These are phyloP conservation scores for Corydoras maculifer DNA, from an alignment of 2,113 vertebrate genomes.

Conservation along the genomic window DNA sequence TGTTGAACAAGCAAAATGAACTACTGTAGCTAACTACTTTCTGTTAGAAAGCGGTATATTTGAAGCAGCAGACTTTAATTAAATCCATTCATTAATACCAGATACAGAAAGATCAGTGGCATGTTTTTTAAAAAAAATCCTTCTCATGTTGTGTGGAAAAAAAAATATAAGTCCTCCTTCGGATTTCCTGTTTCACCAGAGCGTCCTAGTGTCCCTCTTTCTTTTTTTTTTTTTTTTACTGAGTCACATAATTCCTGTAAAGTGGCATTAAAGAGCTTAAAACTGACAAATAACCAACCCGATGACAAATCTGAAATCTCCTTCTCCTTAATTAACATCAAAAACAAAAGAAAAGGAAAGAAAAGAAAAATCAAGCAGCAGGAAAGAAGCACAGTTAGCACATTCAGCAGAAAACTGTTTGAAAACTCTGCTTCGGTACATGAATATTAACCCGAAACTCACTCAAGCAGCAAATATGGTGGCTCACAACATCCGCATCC, in stretches of 20 bases:
- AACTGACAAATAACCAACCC: constrained; percentile 5
- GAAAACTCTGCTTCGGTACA: constrained; percentile 43
- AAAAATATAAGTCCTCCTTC: constrained; percentile 27
- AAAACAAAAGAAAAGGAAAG: no score
- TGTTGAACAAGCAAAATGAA: constrained; percentile 51
- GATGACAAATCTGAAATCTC: not conserved
- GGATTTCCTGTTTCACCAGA: constrained; percentile 16
- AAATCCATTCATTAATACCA: constrained; percentile 40
- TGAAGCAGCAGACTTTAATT: constrained; percentile 66
- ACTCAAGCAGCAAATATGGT: constrained; percentile 64
- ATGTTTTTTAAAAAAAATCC: constrained; percentile 55
- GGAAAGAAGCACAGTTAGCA: constrained; percentile 33
- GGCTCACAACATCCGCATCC: constrained; percentile 35
- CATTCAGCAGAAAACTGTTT: constrained; percentile 40
- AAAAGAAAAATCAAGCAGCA: constrained; percentile 56
- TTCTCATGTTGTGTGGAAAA: constrained; percentile 39
- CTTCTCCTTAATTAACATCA: not conserved
- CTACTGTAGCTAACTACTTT: constrained; percentile 60
- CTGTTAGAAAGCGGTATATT: constrained; percentile 64
- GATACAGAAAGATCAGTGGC: constrained; percentile 65
- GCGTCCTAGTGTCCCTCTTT: constrained; percentile 21
- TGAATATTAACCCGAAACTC: constrained; percentile 45
- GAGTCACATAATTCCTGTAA: constrained; percentile 21
- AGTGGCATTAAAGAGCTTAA: constrained; percentile 31
- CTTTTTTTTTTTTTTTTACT: constrained; percentile 2